Evolutionary conservation across 2,797 vertebrate species (phyloP), one percentile per base, ranked within the genome.

Genomic region (Pseudopleuronectes americanus): DNA sequence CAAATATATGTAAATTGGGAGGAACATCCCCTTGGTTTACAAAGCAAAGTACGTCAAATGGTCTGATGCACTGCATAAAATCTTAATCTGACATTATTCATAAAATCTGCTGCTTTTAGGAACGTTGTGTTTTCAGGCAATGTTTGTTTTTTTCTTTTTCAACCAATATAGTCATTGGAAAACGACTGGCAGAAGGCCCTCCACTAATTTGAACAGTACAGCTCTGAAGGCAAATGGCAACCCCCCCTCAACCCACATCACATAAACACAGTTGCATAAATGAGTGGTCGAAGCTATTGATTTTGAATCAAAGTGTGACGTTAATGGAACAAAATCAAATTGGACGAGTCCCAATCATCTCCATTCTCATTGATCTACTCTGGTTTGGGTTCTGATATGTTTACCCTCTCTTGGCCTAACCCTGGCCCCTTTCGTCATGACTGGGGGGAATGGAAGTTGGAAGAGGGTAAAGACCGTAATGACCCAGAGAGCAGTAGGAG

Each of bases 381-480:
- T 33, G 57, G 24, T 60, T 67, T 59, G 33, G 33, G 74, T 66
- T 31, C 59, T 80, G 82, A 83, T 51, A 74, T 84, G 63, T 70
- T 58, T 66, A 33, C 70, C 73, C 59, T 58, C n/a, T 58, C 62
- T 84, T 63, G 76, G 73, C 64, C 64, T 78, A 77, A 84, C 60
- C 49, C 54, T 52, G 4, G 21, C 55, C 22, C 58, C 14, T 64
- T 1, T 57, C 43, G 14, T 64, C 53, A 41, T 48, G 53, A 24
- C 62, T 7, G 33, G 19, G 16, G 55, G 67, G 47, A 68, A 74
- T 69, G 21, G 71, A 75, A 61, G 41, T 28, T 72, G 23, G 17
- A 23, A 8, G 33, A 21, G 43, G 51, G 61, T 83, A 59, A 65
- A 77, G 52, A 55, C 56, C 58, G 54, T 64, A 8, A 33, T 61